Evolutionary conservation across 2,797 vertebrate species (phyloP), one percentile per base, ranked within the genome.

Genomic region (Zonotrichia albicollis): DNA sequence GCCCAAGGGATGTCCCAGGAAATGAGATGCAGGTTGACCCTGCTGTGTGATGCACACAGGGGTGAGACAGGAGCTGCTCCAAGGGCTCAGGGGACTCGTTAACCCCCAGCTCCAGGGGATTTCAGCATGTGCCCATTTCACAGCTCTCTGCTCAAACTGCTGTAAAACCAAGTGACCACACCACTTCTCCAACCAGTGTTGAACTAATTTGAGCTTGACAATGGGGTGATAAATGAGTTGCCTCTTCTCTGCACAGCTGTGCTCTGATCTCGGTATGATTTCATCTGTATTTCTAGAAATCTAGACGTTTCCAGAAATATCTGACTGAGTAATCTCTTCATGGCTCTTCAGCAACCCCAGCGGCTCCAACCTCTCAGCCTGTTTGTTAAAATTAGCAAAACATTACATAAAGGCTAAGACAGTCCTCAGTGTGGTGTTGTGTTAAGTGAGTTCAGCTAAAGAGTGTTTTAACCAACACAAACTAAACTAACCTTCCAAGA

Each of bases 231-330:
- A 87, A 83, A 95, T 70, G 75, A 89, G 73, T 61, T 90, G 66
- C 22, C 11, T 92, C 54, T 89, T 89, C 57, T 36, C 51, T 62
- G 51, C 84, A 73, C 92, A 95, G 84, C 94, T 95, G 90, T 17
- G 5, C 45, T 53, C 71, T 74, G 71, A 82, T 88, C 77, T 88
- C 0, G 5, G 46, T 21, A 79, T 91, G 80, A 96, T 90, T 94
- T 91, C 84, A 91, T 94, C 76, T 76, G 66, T 88, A 48, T 93
- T 94, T 96, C 93, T 96, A 94, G 95, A 96, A 92, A 96, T 76
- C 34, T 29, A 90, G 87, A 93, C 38, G 0, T 76, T 89, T 94
- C 91, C 96, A 89, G 83, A 95, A 94, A 94, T 88, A 94, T 26
- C 79, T 26, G 16, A 26, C 74, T 68, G 14, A 30, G 36, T 85